Evolutionary conservation across 2,113 vertebrate species (phyloP), one percentile per base, ranked within the genome.

Genomic region (Rostratula benghalensis): DNA sequence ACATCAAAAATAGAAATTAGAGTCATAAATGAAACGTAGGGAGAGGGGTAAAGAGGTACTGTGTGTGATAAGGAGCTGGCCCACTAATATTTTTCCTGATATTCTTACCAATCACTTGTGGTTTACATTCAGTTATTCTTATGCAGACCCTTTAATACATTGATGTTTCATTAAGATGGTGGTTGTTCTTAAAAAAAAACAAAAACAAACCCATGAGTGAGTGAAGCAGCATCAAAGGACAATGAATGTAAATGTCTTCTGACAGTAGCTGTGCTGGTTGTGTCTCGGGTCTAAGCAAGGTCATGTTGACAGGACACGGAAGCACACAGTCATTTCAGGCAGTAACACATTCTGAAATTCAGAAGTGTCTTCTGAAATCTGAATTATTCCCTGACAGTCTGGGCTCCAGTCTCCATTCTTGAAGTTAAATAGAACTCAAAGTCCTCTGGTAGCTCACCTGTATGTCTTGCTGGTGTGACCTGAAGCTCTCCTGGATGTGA

Each of bases 1-100:
- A 68, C 45, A 65, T 87, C 90, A 75, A 61, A 92, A 89, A 69
- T 69, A 91, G 83, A 87, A 79, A 59, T 89, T 46, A 73, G n/a
- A 80, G 28, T 94, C 25, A 48, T 71, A 94, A 92, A 95, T 57
- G 53, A 73, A 89, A 45, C 14, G 10, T 19, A 37, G 59, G 22
- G 70, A 90, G 28, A 63, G 46, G 41, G 39, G 48, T 71, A 69
- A 76, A 83, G 69, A 53, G n/a, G 31, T 0, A 0, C 48, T 5
- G 2, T 83, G 8, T 78, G 50, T 68, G 67, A 91, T 90, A 80
- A 91, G 46, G n/a, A 90, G 33, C 25, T 60, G 33, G 51, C 90
- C 46, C 13, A 6, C 33, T 89, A 65, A 65, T 92, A 69, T 82
- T 96, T 83, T 81, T 73, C 41, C 76, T 84, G 41, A 74, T 80